phyloP scores from a whole-genome alignment of 1,140 invertebrate genomes.

The Brachionus manjavacas region DNA sequence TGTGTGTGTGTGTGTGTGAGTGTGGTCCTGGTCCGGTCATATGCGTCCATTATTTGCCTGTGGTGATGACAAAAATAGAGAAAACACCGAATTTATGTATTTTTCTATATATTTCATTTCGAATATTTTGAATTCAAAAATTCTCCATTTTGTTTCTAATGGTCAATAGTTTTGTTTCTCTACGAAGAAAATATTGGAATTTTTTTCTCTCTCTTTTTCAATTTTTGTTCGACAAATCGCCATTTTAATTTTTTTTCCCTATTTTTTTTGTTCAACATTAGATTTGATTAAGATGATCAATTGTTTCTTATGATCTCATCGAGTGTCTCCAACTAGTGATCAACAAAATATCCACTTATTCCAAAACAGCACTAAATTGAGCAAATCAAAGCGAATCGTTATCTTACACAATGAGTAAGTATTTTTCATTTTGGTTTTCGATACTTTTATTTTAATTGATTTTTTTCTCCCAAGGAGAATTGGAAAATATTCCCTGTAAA shows the following conservation, averaged over 20 bases:
- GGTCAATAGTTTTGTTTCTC: conserved; percentile 1
- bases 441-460: neutral
- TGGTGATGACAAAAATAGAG: conserved; percentile 13
- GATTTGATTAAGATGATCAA: neutral
- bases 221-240: neutral
- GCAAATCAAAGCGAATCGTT: neutral
- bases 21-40: neutral
- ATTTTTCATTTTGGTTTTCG: neutral
- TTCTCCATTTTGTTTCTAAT: conserved; percentile 32
- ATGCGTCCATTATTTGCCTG: neutral
- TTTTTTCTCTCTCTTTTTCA: neutral
- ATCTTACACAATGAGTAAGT: conserved; percentile 20
- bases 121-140: conserved; percentile 23
- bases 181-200: neutral
- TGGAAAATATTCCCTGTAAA: conserved; percentile 43
- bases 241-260: neutral
- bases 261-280: neutral
- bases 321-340: neutral
- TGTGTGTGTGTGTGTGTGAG: neutral
- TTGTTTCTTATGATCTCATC: conserved; percentile 8
- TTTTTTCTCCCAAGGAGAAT: neutral
- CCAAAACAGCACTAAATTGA: neutral
- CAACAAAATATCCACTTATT: neutral
- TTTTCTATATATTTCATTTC: conserved; percentile 16
- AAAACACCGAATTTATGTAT: conserved; percentile 26